A percentile compares a stretch with the other conserved stretches of the same genome.
Evolutionary conservation across 2,888 invertebrate genomes (phyloP).

Genomic region (Parascotia fuliginaria): DNA sequence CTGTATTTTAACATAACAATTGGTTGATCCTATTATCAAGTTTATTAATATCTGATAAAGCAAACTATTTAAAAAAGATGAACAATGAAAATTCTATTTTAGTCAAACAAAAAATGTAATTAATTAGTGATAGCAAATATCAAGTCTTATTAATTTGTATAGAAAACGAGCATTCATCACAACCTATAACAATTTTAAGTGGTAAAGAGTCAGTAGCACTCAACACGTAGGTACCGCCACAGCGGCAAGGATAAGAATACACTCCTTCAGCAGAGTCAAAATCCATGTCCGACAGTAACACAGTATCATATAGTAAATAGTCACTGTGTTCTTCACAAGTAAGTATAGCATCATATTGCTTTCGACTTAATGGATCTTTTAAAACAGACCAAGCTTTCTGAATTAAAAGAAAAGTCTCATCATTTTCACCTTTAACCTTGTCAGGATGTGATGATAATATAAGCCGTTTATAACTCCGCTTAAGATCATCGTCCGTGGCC

Average conservation of each 20-base stretch:
- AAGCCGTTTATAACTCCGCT: conserved; percentile 86
- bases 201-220: conserved; percentile 45
- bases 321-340: conserved; percentile 86
- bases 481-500: conserved; percentile 85
- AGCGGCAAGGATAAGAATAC: conserved; percentile 88
- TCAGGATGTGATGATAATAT: conserved; percentile 87
- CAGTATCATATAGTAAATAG: conserved; percentile 86
- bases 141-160: conserved; percentile 78
- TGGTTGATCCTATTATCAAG: no score
- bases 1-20: no score
- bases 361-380: conserved; percentile 85
- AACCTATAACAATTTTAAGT: conserved; percentile 82
- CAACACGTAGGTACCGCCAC: conserved; percentile 87
- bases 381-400: conserved; percentile 91
- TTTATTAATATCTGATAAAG: no score
- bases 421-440: conserved; percentile 66
- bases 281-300: conserved; percentile 80
- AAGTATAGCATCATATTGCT: conserved; percentile 88
- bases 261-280: conserved; percentile 59
- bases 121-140: background rate
- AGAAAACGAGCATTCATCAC: conserved; percentile 91
- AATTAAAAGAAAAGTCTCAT: conserved; percentile 72
- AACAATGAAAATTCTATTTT: no score
- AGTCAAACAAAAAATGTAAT: no score
- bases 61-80: no score